phyloP scores from a whole-genome alignment of 2,797 vertebrate genomes.

The Hafferia zeledoni region DNA sequence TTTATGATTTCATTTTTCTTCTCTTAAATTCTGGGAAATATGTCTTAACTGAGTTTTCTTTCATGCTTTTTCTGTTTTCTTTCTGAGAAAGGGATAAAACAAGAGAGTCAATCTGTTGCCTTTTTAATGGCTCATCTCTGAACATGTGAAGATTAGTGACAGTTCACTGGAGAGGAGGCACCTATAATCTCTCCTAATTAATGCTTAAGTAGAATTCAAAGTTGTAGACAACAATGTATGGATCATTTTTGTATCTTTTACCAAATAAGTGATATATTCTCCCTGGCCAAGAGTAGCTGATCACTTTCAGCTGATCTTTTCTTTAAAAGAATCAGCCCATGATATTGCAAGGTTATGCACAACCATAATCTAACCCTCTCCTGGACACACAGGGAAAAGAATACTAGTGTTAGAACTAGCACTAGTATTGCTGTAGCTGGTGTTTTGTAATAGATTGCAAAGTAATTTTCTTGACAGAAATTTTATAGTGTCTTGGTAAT shows the following conservation, averaged over 20 bases:
- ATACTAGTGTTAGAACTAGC: neutral
- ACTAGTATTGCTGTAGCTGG: neutral
- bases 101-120: neutral
- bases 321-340: neutral
- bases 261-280: neutral
- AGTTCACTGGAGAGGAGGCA: neutral
- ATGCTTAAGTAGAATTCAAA: neutral
- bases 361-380: neutral
- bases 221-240: neutral
- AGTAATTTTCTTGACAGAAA: neutral
- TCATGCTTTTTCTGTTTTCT: neutral
- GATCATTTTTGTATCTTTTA: neutral
- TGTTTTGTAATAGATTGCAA: neutral
- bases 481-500: neutral
- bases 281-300: neutral
- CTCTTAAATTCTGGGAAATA: neutral
- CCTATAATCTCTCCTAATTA: neutral
- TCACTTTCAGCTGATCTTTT: neutral
- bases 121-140: neutral
- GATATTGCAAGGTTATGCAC: neutral
- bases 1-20: neutral
- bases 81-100: neutral
- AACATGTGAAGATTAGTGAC: neutral
- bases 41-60: neutral
- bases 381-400: neutral